Percentiles rank a stretch among this genome's conserved stretches.
phyloP scores from a whole-genome alignment of 1,140 invertebrate genomes.

The Atopsyche davidsoni region DNA sequence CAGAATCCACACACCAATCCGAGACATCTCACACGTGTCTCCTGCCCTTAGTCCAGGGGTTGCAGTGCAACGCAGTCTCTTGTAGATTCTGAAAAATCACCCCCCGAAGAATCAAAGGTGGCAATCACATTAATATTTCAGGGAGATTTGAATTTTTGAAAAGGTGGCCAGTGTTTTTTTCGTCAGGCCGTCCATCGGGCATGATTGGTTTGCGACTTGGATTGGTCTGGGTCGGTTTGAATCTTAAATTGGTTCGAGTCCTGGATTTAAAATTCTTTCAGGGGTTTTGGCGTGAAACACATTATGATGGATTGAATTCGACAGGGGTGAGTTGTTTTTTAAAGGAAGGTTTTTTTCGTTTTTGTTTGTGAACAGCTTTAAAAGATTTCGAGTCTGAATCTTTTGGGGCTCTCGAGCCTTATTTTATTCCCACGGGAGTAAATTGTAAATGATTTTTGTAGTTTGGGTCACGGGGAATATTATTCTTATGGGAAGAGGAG shows the following conservation, averaged over 20 bases:
- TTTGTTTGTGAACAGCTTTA: no score
- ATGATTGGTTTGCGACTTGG: no score
- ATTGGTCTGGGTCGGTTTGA: no score
- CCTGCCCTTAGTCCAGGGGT: background rate
- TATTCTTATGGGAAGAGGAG: no score
- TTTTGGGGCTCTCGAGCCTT: no score
- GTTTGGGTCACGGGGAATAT: no score
- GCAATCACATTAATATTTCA: conserved; percentile 30
- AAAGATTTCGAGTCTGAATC: no score
- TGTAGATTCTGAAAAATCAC: conserved; percentile 21
- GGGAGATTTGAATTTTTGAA: conserved; percentile 4
- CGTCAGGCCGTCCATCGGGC: background rate
- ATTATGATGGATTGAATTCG: conserved; percentile 27
- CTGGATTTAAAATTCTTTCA: conserved; percentile 8
- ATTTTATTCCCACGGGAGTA: no score
- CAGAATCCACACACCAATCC: conserved; percentile 6
- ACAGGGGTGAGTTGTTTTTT: no score
- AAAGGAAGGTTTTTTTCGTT: no score
- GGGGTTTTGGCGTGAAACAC: conserved; percentile 23
- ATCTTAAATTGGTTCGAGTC: background rate
- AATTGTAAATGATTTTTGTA: no score
- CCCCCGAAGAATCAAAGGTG: conserved; percentile 27
- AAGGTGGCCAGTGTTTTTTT: background rate
- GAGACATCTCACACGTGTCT: conserved; percentile 1
- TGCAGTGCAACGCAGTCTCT: conserved; percentile 12